These are phyloP conservation scores for Protobothrops mucrosquamatus DNA, from an alignment of 2,113 vertebrate genomes.

Conservation along the genomic window DNA sequence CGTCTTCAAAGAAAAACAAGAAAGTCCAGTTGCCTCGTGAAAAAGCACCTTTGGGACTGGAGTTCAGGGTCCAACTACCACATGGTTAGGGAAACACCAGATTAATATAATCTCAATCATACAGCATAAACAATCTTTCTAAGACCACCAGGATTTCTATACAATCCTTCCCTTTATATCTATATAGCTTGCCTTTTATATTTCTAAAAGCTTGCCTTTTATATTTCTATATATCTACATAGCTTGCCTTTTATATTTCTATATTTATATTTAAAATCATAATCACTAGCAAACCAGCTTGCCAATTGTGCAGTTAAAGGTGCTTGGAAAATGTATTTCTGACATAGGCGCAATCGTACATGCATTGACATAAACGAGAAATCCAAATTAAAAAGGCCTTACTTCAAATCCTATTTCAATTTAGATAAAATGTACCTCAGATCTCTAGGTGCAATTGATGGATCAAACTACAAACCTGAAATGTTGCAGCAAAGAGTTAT, in stretches of 20 bases:
- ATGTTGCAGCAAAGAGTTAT: neutral
- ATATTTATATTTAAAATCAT: neutral
- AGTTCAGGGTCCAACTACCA: neutral
- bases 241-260: neutral
- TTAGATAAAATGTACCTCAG: neutral
- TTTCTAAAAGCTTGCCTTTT: neutral
- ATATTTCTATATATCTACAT: neutral
- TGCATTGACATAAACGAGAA: neutral
- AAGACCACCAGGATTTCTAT: too few species aligned
- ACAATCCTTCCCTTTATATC: too few species aligned
- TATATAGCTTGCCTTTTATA: neutral
- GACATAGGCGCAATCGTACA: neutral
- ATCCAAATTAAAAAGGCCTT: neutral
- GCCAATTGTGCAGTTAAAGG: neutral
- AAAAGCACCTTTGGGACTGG: neutral
- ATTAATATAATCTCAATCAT: neutral
- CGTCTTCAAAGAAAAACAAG: too few species aligned
- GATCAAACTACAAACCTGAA: neutral
- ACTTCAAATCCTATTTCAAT: neutral
- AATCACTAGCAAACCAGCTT: neutral
- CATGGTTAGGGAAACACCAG: neutral
- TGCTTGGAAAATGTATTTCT: neutral
- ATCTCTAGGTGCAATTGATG: too few species aligned
- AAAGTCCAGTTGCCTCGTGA: too few species aligned
- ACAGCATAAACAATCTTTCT: neutral